These are phyloP conservation scores for Pteromalus puparum DNA, from an alignment of 1,140 invertebrate species.

Conservation along the genomic window DNA sequence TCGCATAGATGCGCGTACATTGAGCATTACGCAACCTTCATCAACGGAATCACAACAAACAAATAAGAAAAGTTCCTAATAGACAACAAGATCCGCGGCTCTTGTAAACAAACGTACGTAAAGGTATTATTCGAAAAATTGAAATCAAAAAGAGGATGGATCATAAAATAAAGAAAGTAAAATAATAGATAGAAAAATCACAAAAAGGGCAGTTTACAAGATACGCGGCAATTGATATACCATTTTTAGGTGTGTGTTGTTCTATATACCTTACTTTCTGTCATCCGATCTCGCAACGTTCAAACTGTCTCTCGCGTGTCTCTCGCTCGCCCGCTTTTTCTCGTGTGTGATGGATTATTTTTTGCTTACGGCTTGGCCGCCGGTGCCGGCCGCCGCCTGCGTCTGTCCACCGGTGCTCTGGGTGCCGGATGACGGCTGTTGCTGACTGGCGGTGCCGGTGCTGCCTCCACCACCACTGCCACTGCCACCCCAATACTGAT, in stretches of 20 bases:
- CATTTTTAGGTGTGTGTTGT: constrained; percentile 17
- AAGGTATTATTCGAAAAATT: background rate
- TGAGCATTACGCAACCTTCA: background rate
- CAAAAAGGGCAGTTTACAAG: background rate
- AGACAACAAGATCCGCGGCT: background rate
- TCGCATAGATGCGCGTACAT: background rate
- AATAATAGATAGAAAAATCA: background rate
- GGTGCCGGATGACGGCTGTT: background rate
- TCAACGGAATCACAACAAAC: background rate
- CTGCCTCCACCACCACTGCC: background rate
- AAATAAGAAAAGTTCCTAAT: background rate
- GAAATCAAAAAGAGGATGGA: background rate
- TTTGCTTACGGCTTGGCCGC: constrained; percentile 70
- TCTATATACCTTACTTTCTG: constrained; percentile 67
- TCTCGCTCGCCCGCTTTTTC: constrained; percentile 30
- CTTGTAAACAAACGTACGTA: background rate
- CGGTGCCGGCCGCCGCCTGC: constrained; percentile 53
- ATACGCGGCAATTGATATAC: background rate
- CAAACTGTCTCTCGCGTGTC: constrained; percentile 57
- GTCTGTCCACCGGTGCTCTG: constrained; percentile 62
- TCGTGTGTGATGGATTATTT: constrained; percentile 64
- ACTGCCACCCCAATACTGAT: constrained; percentile 68
- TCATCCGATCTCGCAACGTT: constrained; percentile 52
- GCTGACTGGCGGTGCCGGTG: background rate
- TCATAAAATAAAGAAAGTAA: constrained; percentile 30